Evolutionary conservation across 2,797 vertebrate species (phyloP).

Genomic region (Mormyrus proboscirostris): DNA sequence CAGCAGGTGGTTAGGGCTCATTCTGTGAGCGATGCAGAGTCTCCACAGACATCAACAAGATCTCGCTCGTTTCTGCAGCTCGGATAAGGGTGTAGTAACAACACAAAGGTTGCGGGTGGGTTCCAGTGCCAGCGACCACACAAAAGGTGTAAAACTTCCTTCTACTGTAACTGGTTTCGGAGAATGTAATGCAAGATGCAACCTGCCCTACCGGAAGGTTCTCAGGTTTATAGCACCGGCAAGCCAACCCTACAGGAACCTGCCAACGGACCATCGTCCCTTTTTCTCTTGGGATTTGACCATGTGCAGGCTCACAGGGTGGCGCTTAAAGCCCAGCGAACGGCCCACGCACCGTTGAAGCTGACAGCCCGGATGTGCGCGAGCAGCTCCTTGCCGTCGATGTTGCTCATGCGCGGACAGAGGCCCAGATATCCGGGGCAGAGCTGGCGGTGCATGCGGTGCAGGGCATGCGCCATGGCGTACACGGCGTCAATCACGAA

Average conservation of each 20-base stretch:
- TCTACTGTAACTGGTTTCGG: neutral
- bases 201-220: neutral
- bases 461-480: conserved; percentile 87
- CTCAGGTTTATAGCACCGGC: neutral
- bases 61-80: neutral
- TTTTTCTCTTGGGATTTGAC: neutral
- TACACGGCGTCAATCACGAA: conserved; percentile 96
- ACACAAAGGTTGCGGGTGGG: neutral
- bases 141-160: neutral
- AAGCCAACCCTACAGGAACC: neutral
- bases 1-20: neutral
- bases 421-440: conserved; percentile 80
- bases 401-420: conserved; percentile 79
- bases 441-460: conserved; percentile 86
- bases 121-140: neutral
- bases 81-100: neutral
- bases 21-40: neutral
- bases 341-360: conserved; percentile 74
- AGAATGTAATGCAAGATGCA: neutral
- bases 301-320: neutral
- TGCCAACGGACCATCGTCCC: neutral
- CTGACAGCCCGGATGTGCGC: conserved; percentile 76
- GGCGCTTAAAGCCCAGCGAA: neutral
- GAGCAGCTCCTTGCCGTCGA: conserved; percentile 88
- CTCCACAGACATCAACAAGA: neutral